Conservation (phyloP, 1,140 invertebrate species). For the Lucilia cuprina region DNA sequence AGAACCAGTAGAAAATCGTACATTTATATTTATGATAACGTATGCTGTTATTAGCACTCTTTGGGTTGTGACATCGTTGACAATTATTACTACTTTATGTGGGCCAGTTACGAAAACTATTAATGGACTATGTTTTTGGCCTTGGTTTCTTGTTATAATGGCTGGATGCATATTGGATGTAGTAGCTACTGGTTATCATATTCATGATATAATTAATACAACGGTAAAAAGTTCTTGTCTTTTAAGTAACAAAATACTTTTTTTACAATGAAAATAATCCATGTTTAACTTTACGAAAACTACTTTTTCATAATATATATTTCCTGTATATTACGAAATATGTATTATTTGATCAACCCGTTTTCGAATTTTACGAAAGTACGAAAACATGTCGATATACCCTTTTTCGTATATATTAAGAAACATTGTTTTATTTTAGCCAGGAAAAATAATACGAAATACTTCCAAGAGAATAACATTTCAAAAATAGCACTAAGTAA, state of each 20-base stretch:
- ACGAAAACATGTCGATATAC: no score
- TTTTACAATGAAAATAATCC: no score
- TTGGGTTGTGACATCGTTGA: constrained; percentile 51
- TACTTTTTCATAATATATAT: no score
- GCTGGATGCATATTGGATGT: constrained; percentile 51
- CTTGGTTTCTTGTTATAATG: constrained; percentile 55
- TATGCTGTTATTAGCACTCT: constrained; percentile 55
- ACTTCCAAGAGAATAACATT: no score
- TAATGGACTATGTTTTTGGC: constrained; percentile 51
- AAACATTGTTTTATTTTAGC: no score
- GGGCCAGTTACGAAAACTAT: constrained; percentile 53
- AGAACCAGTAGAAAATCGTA: constrained; percentile 45
- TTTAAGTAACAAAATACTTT: not conserved
- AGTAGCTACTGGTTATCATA: constrained; percentile 55
- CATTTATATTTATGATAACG: constrained; percentile 52
- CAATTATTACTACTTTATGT: constrained; percentile 53
- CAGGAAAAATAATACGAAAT: no score
- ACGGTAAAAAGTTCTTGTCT: constrained; percentile 37
- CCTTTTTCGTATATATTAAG: no score
- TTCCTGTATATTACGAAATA: no score
- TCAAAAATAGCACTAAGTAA: no score
- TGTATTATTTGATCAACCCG: no score
- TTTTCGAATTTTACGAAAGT: no score
- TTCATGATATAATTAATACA: constrained; percentile 48
- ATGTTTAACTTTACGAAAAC: no score